phyloP scores from a whole-genome alignment of 2,888 invertebrate species.

The Thereva unica region DNA sequence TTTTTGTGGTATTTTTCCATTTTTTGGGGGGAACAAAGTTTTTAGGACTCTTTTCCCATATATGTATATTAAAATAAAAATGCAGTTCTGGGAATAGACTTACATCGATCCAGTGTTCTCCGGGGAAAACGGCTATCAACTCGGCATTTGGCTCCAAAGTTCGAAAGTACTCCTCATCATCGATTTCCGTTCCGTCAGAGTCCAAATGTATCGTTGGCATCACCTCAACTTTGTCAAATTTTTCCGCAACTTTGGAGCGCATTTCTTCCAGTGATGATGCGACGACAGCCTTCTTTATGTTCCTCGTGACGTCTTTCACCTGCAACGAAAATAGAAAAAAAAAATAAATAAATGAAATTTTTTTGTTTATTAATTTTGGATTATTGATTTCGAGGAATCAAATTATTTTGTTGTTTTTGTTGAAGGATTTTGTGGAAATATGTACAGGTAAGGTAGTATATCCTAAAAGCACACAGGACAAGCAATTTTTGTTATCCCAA shows the following conservation, averaged over 20 bases:
- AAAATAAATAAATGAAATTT: background rate
- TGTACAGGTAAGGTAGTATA: too few relatives aligned
- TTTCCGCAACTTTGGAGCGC: conserved; percentile 74
- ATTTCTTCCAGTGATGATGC: conserved; percentile 79
- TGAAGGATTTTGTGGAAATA: too few relatives aligned
- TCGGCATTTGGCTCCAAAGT: conserved; percentile 86
- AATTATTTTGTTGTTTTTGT: too few relatives aligned
- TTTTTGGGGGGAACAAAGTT: too few relatives aligned
- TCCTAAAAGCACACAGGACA: too few relatives aligned
- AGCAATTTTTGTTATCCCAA: too few relatives aligned
- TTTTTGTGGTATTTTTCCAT: too few relatives aligned
- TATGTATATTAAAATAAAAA: background rate
- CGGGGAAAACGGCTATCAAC: conserved; percentile 77
- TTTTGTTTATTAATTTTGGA: too few relatives aligned
- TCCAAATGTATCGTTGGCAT: conserved; percentile 82
- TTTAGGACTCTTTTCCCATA: background rate
- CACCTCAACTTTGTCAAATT: conserved; percentile 67
- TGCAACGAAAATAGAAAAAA: conserved; percentile 43
- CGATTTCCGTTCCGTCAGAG: conserved; percentile 92
- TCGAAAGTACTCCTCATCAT: conserved; percentile 93
- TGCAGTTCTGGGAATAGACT: conserved; percentile 44
- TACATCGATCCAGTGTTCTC: conserved; percentile 72
- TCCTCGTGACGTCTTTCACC: conserved; percentile 71
- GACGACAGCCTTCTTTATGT: conserved; percentile 81
- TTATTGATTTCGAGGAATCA: too few relatives aligned